Base-by-base conservation (phyloP, 1,140 invertebrate species). In the Achroia grisella region DNA sequence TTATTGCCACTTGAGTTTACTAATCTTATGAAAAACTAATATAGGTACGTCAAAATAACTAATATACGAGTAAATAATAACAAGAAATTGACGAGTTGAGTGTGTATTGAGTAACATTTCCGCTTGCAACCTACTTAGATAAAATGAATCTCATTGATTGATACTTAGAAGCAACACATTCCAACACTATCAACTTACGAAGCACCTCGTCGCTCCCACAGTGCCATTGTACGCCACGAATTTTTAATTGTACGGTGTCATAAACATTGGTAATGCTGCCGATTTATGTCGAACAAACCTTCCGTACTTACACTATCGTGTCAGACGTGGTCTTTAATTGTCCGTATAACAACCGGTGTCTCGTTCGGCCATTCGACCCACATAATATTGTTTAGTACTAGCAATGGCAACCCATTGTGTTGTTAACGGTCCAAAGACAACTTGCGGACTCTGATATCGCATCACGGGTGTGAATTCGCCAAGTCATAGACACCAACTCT, bases 341-440 rank as follows among this genome's bases (percentile, higher is more conserved):
- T 68, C 56, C 59, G 52, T 60, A 47, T 62, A 63, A 62, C 60
- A 23, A 23, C 58, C 56, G 69, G 60, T 63, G 62, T 69, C 62
- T 59, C 44, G 59, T 68, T 65, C 56, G 35, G 35, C 10, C 15
- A 54, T 60, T 52, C 52, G 69, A 63, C 60, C 64, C 60, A 73
- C 62, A 71, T 73, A 63, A 57, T 62, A 61, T 61, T 58, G 67
- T 61, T 71, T 62, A 63, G 52, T 48, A 43, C 56, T 50, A 47
- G 48, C 17, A 23, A 23, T 23, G 6, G 17, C 6, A 23, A 46
- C 52, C 63, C 58, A 71, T 69, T 71, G 71, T 71, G 46, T 56
- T 57, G 44, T 56, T 73, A 73, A 73, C 66, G 70, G 70, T 73
- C 48, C 41, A 34, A 12, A 56, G 56, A 56, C 56, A 64, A 42